Base-by-base conservation (phyloP, 2,888 invertebrate genomes). In the Synergus japonicus region DNA sequence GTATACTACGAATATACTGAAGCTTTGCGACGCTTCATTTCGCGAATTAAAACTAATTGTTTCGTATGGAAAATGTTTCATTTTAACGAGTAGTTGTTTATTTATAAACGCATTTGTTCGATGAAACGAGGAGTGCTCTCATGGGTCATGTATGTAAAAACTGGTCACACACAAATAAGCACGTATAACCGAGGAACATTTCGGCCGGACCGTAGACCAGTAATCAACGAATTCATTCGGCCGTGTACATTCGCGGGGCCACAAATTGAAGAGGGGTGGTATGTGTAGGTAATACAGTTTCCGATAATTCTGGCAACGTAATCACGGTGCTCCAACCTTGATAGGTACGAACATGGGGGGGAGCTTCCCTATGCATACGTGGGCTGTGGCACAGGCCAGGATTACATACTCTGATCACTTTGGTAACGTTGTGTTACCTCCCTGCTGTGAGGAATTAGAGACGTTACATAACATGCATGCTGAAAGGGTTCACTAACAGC, bases 221-320 rank as follows among this genome's bases (percentile, higher is more conserved):
- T 73, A 73, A 73, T 73, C 73, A 73, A 73, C 54, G 49, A 54
- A 73, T 49, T 54, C 54, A 54, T 73, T 73, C 73, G 73, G 15
- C 73, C 54, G 54, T 54, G 37, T 37, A 37, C 49, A 54, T 73
- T 73, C 54, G 69, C 69, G 49, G 54, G 54, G 73, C 37, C 29
- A 29, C 37, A 73, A 49, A 73, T 54, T 54, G 37, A 73, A 80
- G 44, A 63, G 60, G 79, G 79, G 79, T 76, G 79, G 79, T 78
- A 77, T 80, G 84, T 86, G 87, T 84, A 86, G 85, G 86, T 88
- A 89, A 90, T 89, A 86, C 88, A 88, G 88, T 88, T 90, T 88
- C 89, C 88, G 87, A 89, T 89, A 89, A 89, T 87, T 84, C 86
- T 79, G 78, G 82, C 83, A 80, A 86, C 85, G 87, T 86, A 88